Conservation (phyloP, 2,113 vertebrate species). For the Poeciliopsis prolifica region DNA sequence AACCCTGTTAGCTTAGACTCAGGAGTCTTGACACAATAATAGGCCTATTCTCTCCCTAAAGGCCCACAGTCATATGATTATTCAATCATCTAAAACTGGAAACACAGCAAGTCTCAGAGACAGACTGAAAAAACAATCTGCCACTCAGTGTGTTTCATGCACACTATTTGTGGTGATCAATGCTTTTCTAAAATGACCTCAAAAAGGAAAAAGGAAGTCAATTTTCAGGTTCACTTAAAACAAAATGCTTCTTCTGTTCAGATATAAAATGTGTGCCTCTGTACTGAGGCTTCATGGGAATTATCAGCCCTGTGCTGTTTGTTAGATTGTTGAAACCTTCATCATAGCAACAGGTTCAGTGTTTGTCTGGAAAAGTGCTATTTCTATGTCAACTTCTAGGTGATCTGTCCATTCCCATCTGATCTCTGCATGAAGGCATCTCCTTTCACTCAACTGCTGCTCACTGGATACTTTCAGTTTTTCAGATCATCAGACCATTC, state of each 20-base stretch:
- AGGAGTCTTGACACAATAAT: slow-evolving; percentile 50
- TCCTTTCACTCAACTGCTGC: not conserved
- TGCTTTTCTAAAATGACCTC: not conserved
- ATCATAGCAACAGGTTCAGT: not conserved
- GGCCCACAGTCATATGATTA: slow-evolving; percentile 41
- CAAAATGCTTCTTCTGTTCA: not conserved
- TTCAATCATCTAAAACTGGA: slow-evolving; percentile 53
- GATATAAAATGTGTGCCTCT: not conserved
- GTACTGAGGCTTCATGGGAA: not conserved
- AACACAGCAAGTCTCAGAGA: slow-evolving; percentile 35
- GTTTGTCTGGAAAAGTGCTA: not conserved
- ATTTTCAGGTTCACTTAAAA: not conserved
- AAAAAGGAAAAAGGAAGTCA: not conserved
- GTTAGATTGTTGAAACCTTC: not conserved
- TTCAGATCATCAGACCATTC: not conserved
- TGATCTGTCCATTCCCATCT: too few species aligned
- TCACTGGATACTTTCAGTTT: not conserved
- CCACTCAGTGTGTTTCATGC: not conserved
- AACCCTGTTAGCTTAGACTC: slow-evolving; percentile 46
- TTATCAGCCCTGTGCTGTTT: not conserved
- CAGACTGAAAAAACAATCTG: slow-evolving; percentile 18
- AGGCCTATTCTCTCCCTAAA: slow-evolving; percentile 41
- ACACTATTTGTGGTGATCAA: not conserved
- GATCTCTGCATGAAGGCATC: not conserved
- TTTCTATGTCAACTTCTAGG: too few species aligned